Percentiles rank a stretch among this genome's conserved stretches.
phyloP scores from a whole-genome alignment of 53 echinoderm and acorn worm genomes.

The Echinarachnius parma region DNA sequence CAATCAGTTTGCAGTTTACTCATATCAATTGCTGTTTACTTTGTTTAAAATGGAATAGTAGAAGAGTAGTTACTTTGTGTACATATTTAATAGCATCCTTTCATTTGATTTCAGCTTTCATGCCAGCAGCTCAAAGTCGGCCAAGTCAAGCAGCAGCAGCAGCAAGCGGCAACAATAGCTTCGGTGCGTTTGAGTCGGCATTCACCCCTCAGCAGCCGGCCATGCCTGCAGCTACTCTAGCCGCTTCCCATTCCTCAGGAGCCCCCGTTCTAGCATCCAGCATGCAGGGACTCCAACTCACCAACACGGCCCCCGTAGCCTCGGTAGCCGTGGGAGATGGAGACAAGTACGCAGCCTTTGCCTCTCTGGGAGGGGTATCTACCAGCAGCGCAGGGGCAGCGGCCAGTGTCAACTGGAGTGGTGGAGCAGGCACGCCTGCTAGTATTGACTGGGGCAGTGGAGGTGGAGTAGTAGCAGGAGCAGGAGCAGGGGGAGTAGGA shows the following conservation, averaged over 20 bases:
- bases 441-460: slow-evolving; percentile 37
- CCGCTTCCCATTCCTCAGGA: slow-evolving; percentile 27
- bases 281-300: slow-evolving; percentile 31
- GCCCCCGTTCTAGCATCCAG: slow-evolving; percentile 29
- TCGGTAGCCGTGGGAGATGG: slow-evolving; percentile 12
- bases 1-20: too few relatives aligned
- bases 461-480: too few relatives aligned
- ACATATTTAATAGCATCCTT: too few relatives aligned
- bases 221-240: slow-evolving; percentile 38
- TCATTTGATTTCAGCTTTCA: slow-evolving; percentile 28
- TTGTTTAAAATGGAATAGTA: too few relatives aligned
- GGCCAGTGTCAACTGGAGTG: slow-evolving; percentile 42
- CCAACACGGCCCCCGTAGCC: slow-evolving; percentile 47
- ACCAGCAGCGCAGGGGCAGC: background rate
- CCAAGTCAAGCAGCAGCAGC: slow-evolving; percentile 26
- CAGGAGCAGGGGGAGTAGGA: too few relatives aligned
- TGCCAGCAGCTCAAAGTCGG: slow-evolving; percentile 21
- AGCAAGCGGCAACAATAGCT: slow-evolving; percentile 43
- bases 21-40: too few relatives aligned
- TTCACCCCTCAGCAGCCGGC: slow-evolving; percentile 44
- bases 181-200: slow-evolving; percentile 51
- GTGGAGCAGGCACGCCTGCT: slow-evolving; percentile 21
- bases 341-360: slow-evolving; percentile 78
- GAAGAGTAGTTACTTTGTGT: too few relatives aligned
- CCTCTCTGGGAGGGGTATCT: slow-evolving; percentile 20